These are phyloP conservation scores for Sclerurus mexicanus DNA, from an alignment of 2,113 vertebrate species.

Conservation along the genomic window DNA sequence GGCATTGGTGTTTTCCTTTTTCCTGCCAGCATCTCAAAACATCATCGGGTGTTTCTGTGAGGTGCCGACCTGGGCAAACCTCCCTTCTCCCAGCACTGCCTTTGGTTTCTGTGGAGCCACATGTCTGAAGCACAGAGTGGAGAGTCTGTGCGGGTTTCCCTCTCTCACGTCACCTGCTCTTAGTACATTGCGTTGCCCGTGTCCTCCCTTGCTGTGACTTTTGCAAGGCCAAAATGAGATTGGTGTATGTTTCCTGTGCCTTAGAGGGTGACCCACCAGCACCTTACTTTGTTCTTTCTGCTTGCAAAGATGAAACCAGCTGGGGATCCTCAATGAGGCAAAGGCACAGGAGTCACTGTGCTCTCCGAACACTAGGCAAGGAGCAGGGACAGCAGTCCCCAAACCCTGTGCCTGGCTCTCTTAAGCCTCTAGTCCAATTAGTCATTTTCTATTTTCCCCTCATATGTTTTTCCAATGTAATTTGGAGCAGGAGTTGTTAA, in stretches of 20 bases:
- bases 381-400: not conserved
- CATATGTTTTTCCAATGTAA: constrained; percentile 64
- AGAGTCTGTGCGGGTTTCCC: not conserved
- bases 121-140: fast-evolving
- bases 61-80: not conserved
- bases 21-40: not conserved
- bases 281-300: not conserved
- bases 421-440: constrained; percentile 42
- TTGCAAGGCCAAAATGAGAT: not conserved
- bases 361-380: not conserved
- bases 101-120: not conserved
- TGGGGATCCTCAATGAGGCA: not conserved
- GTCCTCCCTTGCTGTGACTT: not conserved
- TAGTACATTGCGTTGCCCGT: fast-evolving
- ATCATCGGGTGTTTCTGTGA: fast-evolving
- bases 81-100: not conserved
- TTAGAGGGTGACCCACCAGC: not conserved
- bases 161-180: not conserved
- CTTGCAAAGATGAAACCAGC: not conserved
- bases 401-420: not conserved
- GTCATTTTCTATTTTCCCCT: constrained; percentile 64
- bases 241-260: not conserved
- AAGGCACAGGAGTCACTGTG: not conserved
- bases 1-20: not conserved
- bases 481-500: constrained; percentile 56